Conservation (phyloP, 2,113 vertebrate species). For the Ahaetulla prasina region DNA sequence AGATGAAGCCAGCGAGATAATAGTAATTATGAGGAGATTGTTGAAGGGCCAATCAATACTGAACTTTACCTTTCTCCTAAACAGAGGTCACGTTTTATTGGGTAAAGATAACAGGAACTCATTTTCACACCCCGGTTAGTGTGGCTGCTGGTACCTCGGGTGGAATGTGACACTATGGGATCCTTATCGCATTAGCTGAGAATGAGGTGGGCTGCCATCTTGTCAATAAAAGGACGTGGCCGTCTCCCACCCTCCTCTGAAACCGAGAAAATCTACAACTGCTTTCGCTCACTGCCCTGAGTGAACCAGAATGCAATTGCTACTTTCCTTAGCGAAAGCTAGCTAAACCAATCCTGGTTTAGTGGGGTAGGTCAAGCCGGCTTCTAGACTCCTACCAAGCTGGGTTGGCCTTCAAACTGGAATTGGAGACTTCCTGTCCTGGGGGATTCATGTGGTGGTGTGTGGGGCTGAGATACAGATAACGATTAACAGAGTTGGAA, state of each 20-base stretch:
- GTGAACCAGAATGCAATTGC: neutral
- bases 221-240: neutral
- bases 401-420: neutral
- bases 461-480: neutral
- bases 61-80: constrained; percentile 53
- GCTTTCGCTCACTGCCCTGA: neutral
- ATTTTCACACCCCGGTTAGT: rapidly evolving
- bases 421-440: neutral
- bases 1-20: constrained; percentile 51
- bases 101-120: neutral
- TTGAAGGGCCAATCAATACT: constrained; percentile 16
- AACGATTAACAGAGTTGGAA: no score
- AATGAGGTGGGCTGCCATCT: neutral
- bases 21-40: constrained; percentile 52
- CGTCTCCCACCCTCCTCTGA: neutral
- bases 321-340: neutral
- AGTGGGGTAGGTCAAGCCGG: neutral
- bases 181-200: neutral
- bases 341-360: neutral
- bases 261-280: neutral
- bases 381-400: neutral
- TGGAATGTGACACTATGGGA: neutral
- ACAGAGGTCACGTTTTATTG: constrained; percentile 43
- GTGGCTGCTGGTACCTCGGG: rapidly evolving
- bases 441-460: neutral